Percentiles rank a stretch among this genome's conserved stretches.
phyloP scores from a whole-genome alignment of 2,797 vertebrate genomes.

The Helicolenus hilgendorfi region DNA sequence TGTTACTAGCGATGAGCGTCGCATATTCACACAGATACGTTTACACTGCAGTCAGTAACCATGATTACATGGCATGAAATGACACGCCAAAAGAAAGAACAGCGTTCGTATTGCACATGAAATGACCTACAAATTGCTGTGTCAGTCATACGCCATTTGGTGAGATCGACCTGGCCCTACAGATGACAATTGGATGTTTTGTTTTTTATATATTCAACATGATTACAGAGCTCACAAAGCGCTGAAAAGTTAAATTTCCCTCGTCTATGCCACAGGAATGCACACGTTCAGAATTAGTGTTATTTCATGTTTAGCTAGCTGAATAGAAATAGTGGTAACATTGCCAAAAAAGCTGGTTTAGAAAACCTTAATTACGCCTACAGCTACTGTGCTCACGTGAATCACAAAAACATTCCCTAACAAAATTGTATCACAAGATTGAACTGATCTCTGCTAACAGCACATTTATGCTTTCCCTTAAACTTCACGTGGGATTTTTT shows the following conservation, averaged over 20 bases:
- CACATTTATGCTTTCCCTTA: constrained; percentile 48
- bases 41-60: not conserved
- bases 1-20: not conserved
- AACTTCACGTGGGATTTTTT: constrained; percentile 20
- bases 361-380: constrained; percentile 33
- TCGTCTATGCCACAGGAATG: constrained; percentile 46
- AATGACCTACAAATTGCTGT: not conserved
- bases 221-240: constrained; percentile 56
- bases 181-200: constrained; percentile 27
- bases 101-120: not conserved
- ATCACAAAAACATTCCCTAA: constrained; percentile 44
- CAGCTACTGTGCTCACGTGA: constrained; percentile 39
- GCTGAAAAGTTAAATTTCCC: constrained; percentile 18
- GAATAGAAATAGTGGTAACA: constrained; percentile 43
- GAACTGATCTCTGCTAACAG: constrained; percentile 38
- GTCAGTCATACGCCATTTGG: not conserved
- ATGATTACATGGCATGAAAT: not conserved
- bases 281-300: constrained; percentile 18
- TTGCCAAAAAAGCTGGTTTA: constrained; percentile 19
- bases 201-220: constrained; percentile 24
- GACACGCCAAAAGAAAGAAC: not conserved
- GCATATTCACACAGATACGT: not conserved
- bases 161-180: constrained; percentile 15
- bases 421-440: constrained; percentile 42
- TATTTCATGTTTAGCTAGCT: constrained; percentile 13